Evolutionary conservation across 2,888 invertebrate species (phyloP).

Genomic region (Euproctis similis): DNA sequence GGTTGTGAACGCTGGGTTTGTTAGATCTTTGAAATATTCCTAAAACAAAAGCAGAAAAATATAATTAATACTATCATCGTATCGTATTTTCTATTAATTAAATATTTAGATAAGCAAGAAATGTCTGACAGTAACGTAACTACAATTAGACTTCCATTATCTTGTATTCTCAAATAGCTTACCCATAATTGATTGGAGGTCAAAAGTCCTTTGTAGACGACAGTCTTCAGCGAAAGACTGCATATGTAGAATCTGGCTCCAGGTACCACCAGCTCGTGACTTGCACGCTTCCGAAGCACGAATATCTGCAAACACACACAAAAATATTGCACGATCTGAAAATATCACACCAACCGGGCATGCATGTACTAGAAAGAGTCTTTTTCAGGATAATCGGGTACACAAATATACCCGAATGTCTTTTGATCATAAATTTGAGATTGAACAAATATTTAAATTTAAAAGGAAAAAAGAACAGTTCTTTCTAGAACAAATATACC

Average conservation of each 20-base stretch:
- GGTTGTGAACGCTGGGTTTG: constrained; percentile 88
- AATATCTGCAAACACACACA: constrained; percentile 81
- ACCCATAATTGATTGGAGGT: constrained; percentile 96
- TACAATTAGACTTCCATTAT: too few relatives aligned
- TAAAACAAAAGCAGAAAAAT: constrained; percentile 30
- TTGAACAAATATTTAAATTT: too few relatives aligned
- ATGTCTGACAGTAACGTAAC: too few relatives aligned
- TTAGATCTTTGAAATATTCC: constrained; percentile 83
- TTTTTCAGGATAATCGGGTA: background rate
- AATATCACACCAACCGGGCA: constrained; percentile 14
- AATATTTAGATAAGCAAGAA: background rate
- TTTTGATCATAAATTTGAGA: background rate
- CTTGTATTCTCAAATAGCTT: too few relatives aligned
- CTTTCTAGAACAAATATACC: constrained; percentile 13
- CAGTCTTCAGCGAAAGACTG: constrained; percentile 90
- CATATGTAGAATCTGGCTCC: constrained; percentile 96
- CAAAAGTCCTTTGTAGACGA: constrained; percentile 98
- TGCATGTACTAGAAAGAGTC: constrained; percentile 24
- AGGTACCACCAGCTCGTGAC: constrained; percentile 89
- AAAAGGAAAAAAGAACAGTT: too few relatives aligned
- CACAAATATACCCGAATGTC: background rate
- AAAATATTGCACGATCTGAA: constrained; percentile 18
- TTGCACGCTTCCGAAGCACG: constrained; percentile 93
- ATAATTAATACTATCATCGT: background rate
- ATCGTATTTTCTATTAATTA: background rate